Conservation (phyloP, 53 echinoderm and acorn worm species). For the Hippasteria phrygiana region DNA sequence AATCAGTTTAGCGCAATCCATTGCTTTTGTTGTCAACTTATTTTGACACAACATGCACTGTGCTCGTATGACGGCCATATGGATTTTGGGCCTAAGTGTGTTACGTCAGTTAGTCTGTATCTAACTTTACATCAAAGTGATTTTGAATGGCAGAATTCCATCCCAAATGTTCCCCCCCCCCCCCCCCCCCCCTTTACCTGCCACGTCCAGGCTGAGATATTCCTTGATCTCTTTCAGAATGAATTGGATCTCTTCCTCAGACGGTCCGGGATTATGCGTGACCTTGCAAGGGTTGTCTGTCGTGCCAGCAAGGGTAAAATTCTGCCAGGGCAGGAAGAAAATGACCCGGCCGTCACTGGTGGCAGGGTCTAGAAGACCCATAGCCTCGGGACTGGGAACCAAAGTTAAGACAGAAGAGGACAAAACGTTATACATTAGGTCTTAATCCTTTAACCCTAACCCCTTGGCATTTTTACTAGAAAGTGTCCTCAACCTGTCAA, state of each 20-base stretch:
- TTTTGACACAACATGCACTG: too few species aligned
- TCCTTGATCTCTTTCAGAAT: constrained; percentile 95
- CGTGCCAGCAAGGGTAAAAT: constrained; percentile 90
- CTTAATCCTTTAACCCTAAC: too few species aligned
- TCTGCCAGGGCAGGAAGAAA: constrained; percentile 98
- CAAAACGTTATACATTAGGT: neutral
- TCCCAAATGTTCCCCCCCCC: neutral
- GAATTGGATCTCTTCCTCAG: constrained; percentile 95
- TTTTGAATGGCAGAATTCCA: neutral
- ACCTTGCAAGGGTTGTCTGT: constrained; percentile 91
- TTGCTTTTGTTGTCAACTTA: too few species aligned
- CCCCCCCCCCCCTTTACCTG: constrained; percentile 55
- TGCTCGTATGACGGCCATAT: too few species aligned
- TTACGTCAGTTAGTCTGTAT: too few species aligned
- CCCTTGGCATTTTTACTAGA: too few species aligned
- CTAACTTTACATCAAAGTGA: too few species aligned
- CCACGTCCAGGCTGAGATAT: constrained; percentile 93
- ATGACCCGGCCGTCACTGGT: constrained; percentile 98
- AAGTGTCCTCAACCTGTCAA: too few species aligned
- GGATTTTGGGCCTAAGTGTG: too few species aligned
- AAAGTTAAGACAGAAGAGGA: neutral
- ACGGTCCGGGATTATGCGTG: constrained; percentile 83
- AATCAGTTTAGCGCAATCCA: too few species aligned
- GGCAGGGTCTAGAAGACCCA: constrained; percentile 96
- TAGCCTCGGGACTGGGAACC: constrained; percentile 82